Evolutionary conservation across 2,113 vertebrate species (phyloP), one percentile per base, ranked within the genome.

Genomic region (Emydura subglobosa): DNA sequence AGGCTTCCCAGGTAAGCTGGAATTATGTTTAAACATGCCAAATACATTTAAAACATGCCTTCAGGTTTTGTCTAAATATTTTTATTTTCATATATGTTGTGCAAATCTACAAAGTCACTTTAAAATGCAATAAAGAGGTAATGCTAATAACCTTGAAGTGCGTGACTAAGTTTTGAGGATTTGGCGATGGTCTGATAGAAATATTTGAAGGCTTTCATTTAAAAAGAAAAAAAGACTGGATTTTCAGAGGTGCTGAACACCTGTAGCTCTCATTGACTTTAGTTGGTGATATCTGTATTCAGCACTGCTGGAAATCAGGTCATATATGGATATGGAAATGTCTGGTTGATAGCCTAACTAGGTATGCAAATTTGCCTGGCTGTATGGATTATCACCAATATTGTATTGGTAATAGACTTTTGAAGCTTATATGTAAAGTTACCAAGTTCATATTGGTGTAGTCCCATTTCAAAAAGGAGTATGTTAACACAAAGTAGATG

Each of bases 211-310:
- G 65, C 31, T 68, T 68, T n/a, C 65, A 68, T 68, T 82, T 65
- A 57, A 29, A 82, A 27, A 82, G 44, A 90, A 61, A 42, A 47
- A 27, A 16, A 6, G 12, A n/a, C 34, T n/a, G 16, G 34, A 47
- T 4, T 7, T 16, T 54, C 1, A 2, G 53, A n/a, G 79, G 16
- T 8, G n/a, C 4, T 24, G 31, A 85, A 7, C 31, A 9, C 1
- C 0, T 34, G 27, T 27, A 85, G 7, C 4, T 65, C 6, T 87
- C 81, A 10, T 17, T 93, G 91, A 25, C 51, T 91, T n/a, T 49
- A 76, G 68, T 74, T 53, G 89, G 83, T 94, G 54, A 47, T 5
- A 1, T 12, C 83, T 25, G 49, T 80, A 44, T 42, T 84, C 42
- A 47, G 12, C 88, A 4, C 82, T 86, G 88, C 57, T 90, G 79